Conservation (phyloP, 2,888 invertebrate species). For the Glyphotaelius pellucidus region DNA sequence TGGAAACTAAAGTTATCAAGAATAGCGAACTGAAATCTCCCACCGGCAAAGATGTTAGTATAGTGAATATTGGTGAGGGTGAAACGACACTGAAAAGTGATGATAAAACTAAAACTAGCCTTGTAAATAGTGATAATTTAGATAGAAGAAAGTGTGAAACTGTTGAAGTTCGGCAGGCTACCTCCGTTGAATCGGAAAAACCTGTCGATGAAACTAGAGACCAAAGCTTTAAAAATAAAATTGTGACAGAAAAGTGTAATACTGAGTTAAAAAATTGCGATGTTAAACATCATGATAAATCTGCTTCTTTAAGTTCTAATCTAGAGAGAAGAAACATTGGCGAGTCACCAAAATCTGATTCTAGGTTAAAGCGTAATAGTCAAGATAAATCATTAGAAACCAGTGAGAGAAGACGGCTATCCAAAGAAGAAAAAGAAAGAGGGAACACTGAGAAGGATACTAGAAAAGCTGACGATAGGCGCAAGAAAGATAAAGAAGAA, state of each 20-base stretch:
- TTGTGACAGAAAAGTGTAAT: constrained; percentile 58
- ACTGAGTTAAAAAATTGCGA: constrained; percentile 59
- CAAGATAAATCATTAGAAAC: constrained; percentile 52
- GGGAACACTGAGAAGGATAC: constrained; percentile 70
- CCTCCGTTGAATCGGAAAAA: constrained; percentile 45
- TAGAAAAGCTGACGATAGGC: constrained; percentile 68
- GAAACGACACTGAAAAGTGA: constrained; percentile 66
- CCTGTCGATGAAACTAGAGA: constrained; percentile 61
- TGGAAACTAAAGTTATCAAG: constrained; percentile 58
- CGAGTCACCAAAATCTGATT: constrained; percentile 51
- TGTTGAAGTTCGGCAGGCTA: constrained; percentile 53
- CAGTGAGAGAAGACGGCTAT: constrained; percentile 54
- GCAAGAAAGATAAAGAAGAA: constrained; percentile 38
- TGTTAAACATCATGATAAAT: constrained; percentile 55
- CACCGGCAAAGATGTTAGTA: constrained; percentile 49
- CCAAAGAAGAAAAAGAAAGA: constrained; percentile 66
- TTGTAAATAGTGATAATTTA: constrained; percentile 69
- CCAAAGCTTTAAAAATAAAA: constrained; percentile 63
- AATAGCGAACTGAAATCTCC: constrained; percentile 58
- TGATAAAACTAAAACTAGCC: constrained; percentile 66
- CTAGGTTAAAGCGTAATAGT: constrained; percentile 43
- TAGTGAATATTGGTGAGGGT: constrained; percentile 57
- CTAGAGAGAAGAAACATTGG: constrained; percentile 49
- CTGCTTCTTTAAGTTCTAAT: constrained; percentile 14
- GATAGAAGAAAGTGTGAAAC: constrained; percentile 69